phyloP scores from a whole-genome alignment of 2,113 vertebrate genomes.

The Myiagra hebetior region DNA sequence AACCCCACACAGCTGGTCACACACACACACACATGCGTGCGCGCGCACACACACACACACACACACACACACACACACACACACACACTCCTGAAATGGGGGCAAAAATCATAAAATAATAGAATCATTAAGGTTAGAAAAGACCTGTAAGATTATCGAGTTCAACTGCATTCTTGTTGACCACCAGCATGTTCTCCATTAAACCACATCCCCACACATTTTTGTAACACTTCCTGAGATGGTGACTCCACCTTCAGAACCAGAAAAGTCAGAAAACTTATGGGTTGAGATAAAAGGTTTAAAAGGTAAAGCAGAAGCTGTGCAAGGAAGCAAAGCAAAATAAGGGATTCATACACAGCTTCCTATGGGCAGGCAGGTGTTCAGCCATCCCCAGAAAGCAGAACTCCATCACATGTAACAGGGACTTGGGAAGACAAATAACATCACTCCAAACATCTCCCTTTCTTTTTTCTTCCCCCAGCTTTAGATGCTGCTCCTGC shows the following conservation, averaged over 20 bases:
- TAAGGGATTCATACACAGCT: background rate
- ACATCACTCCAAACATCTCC: background rate
- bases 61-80: background rate
- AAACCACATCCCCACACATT: background rate
- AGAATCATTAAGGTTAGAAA: background rate
- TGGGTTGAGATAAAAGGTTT: background rate
- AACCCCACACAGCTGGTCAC: background rate
- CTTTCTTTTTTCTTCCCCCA: background rate
- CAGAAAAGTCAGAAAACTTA: background rate
- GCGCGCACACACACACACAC: background rate
- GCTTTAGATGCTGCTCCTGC: background rate
- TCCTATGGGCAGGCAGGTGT: background rate
- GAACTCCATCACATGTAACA: background rate
- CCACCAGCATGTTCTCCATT: background rate
- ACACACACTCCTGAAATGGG: background rate
- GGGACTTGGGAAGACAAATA: background rate
- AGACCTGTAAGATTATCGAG: background rate
- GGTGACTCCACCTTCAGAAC: background rate
- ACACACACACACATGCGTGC: too few species aligned
- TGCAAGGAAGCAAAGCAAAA: background rate
- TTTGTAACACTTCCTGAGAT: background rate
- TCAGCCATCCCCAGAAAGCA: background rate
- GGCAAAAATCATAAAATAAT: background rate
- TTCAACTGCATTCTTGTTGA: rapidly evolving
- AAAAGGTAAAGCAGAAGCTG: background rate